phyloP scores from a whole-genome alignment of 2,113 vertebrate genomes.

The Thalassarche chlororhynchos region DNA sequence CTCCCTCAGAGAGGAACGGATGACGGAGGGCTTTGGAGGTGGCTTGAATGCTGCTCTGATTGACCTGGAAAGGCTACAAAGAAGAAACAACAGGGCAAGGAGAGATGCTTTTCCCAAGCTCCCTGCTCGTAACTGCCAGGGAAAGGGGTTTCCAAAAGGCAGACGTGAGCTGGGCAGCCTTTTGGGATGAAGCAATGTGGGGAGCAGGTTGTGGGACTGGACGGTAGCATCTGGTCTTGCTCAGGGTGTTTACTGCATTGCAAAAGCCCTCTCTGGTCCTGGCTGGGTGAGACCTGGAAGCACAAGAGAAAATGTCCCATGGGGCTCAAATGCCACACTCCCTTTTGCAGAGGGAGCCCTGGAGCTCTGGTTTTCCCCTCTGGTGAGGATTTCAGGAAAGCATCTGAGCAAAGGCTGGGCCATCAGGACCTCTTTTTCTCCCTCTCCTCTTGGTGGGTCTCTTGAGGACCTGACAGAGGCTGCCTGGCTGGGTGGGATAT shows the following conservation, averaged over 20 bases:
- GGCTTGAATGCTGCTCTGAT: neutral
- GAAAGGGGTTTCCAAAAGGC: neutral
- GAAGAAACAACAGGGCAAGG: neutral
- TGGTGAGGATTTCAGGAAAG: neutral
- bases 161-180: neutral
- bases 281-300: neutral
- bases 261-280: neutral
- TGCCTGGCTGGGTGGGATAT: neutral
- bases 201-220: neutral
- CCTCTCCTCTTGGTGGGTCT: neutral
- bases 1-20: neutral
- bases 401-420: neutral
- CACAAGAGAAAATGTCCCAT: neutral
- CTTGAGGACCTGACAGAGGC: neutral
- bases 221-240: rapidly evolving
- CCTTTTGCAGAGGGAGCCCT: neutral
- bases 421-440: neutral
- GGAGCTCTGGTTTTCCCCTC: neutral
- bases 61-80: neutral
- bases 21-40: neutral
- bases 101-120: neutral
- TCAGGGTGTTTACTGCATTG: neutral
- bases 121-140: neutral
- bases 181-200: neutral
- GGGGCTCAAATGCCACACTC: no score